A percentile compares a stretch with the other conserved stretches of the same genome.
These are phyloP conservation scores for Poecilia picta DNA, from an alignment of 2,797 vertebrate species.

Conservation along the genomic window DNA sequence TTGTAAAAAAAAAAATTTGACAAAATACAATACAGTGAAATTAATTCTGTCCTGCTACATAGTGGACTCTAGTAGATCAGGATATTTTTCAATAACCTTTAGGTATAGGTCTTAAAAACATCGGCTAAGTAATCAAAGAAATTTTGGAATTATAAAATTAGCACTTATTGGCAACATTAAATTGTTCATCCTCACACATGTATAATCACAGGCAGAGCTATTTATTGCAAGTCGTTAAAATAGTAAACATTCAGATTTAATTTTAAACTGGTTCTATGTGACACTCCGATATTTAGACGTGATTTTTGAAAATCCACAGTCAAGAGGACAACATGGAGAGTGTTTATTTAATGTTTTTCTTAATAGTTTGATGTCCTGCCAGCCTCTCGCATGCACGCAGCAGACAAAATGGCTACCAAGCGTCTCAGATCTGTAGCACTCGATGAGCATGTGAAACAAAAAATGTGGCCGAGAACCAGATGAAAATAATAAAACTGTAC, in stretches of 20 bases:
- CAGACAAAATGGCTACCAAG: conserved; percentile 68
- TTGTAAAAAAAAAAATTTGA: background rate
- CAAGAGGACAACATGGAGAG: conserved; percentile 2
- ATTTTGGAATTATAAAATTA: background rate
- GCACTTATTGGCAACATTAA: background rate
- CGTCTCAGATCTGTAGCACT: background rate
- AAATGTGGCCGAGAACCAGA: conserved; percentile 1
- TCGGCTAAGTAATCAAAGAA: background rate
- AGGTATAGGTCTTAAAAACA: background rate
- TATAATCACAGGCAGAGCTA: background rate
- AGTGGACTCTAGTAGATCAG: background rate
- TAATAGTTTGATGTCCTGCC: conserved; percentile 9
- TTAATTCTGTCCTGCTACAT: background rate
- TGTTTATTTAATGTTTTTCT: background rate
- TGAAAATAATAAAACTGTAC: background rate
- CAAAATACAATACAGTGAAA: background rate
- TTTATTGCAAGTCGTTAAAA: background rate
- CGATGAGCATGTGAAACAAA: conserved; percentile 1
- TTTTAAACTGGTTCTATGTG: background rate
- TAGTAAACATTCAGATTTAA: background rate
- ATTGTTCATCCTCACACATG: background rate
- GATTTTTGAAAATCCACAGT: background rate
- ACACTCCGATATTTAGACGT: background rate
- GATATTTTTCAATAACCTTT: background rate
- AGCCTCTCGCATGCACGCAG: conserved; percentile 41